Percentiles rank a stretch among this genome's conserved stretches.
Evolutionary conservation across 2,888 invertebrate genomes (phyloP).

Genomic region (Empis livida): DNA sequence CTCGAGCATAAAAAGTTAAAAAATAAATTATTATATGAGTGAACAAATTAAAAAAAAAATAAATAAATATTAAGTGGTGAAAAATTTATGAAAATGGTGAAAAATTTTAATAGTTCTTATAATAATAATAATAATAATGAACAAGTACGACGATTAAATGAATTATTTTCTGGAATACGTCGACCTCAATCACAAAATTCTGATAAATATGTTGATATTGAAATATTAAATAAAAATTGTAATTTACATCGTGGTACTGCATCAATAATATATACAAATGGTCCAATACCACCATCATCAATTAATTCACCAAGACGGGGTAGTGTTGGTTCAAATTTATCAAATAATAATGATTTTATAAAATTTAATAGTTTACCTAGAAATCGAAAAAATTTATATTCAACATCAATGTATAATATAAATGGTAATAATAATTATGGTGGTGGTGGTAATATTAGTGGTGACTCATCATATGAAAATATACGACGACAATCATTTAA

Average conservation of each 20-base stretch:
- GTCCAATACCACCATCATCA: not conserved
- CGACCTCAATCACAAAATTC: not conserved
- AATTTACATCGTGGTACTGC: slow-evolving; percentile 1
- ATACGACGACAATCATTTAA: slow-evolving; percentile 1
- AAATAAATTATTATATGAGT: no score
- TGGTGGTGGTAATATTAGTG: not conserved
- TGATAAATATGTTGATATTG: slow-evolving; percentile 1
- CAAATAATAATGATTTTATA: not conserved
- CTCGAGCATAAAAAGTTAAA: no score
- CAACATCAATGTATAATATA: not conserved
- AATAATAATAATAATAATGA: not conserved
- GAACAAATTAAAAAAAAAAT: no score
- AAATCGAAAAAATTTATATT: not conserved
- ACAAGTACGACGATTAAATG: not conserved
- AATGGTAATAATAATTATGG: not conserved
- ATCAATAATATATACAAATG: not conserved
- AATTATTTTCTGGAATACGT: not conserved
- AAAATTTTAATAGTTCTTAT: no score
- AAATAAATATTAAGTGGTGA: no score
- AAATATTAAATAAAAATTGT: slow-evolving; percentile 1
- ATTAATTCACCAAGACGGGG: not conserved
- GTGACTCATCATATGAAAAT: not conserved
- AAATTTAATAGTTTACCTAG: not conserved
- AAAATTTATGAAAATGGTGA: no score
- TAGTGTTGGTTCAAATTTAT: not conserved